phyloP scores from a whole-genome alignment of 2,888 invertebrate genomes.

The Harpalus rufipes region DNA sequence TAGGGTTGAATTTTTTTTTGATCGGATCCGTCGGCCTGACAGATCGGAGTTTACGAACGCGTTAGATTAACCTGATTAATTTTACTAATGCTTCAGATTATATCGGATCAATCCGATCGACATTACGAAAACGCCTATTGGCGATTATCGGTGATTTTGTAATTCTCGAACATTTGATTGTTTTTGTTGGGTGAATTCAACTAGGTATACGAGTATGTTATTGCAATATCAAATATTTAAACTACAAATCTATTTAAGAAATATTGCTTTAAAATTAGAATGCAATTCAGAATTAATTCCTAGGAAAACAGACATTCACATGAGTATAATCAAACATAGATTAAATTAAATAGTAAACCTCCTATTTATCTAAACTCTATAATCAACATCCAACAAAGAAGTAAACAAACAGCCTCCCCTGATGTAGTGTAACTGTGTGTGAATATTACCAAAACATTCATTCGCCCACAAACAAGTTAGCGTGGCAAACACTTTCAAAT shows the following conservation, averaged over 20 bases:
- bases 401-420: conserved; percentile 17
- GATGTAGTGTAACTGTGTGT: conserved; percentile 22
- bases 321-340: background rate
- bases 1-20: too few species aligned
- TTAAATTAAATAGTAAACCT: conserved; percentile 40
- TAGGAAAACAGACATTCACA: conserved; percentile 2
- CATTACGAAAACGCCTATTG: too few species aligned
- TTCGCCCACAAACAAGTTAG: conserved; percentile 45
- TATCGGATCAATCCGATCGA: too few species aligned
- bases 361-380: conserved; percentile 1
- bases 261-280: background rate
- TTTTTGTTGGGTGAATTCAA: too few species aligned
- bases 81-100: too few species aligned
- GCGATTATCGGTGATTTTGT: too few species aligned
- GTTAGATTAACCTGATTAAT: too few species aligned
- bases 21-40: too few species aligned
- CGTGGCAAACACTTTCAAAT: conserved; percentile 62
- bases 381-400: conserved; percentile 44
- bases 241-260: background rate
- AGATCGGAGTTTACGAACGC: too few species aligned
- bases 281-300: background rate
- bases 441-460: conserved; percentile 59
- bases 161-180: too few species aligned
- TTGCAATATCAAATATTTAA: too few species aligned
- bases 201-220: too few species aligned